Evolutionary conservation across 2,888 invertebrate species (phyloP).

Genomic region (Mesorhabditis belari): DNA sequence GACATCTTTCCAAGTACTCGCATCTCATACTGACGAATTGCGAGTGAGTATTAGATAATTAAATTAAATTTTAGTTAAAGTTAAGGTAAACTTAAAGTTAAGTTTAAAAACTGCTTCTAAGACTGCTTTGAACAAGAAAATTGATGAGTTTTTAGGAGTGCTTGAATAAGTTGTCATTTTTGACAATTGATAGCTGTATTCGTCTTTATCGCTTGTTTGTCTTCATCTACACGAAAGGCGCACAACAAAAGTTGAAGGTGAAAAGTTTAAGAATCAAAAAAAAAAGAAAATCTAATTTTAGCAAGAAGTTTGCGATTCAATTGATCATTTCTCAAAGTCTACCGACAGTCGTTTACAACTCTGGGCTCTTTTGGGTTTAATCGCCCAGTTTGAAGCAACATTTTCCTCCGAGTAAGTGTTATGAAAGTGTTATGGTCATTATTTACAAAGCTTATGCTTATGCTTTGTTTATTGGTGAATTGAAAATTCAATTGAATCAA

Average conservation of each 20-base stretch:
- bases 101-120: no score
- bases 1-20: not conserved
- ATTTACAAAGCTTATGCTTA: no score
- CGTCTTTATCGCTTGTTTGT: not conserved
- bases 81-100: no score
- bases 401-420: not conserved
- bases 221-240: not conserved
- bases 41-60: no score
- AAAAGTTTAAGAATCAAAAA: not conserved
- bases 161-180: not conserved
- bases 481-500: no score
- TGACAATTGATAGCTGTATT: not conserved
- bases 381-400: not conserved
- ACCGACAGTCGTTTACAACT: not conserved
- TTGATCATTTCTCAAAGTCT: not conserved
- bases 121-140: no score
- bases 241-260: not conserved
- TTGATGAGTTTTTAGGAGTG: not conserved
- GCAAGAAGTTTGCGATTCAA: not conserved
- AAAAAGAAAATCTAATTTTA: not conserved
- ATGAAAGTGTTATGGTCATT: no score
- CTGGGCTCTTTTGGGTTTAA: not conserved
- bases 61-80: no score
- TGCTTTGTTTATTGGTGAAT: no score
- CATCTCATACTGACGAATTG: not conserved